Evolutionary conservation across 2,888 invertebrate species (phyloP).

Genomic region (Volucella inflata): DNA sequence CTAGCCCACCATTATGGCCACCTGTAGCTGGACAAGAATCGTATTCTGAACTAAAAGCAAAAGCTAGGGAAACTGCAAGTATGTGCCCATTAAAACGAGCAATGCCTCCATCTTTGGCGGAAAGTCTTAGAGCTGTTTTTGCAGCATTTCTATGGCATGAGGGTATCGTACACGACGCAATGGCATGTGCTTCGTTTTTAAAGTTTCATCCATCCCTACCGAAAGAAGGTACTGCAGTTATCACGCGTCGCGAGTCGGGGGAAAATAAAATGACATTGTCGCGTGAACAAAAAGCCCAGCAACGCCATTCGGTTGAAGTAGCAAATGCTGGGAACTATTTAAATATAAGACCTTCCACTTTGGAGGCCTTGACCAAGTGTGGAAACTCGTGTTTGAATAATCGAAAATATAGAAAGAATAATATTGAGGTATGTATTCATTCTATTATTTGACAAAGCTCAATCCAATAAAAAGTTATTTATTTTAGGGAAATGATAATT

Average conservation of each 20-base stretch:
- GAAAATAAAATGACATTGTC: slow-evolving; percentile 80
- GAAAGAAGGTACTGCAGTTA: slow-evolving; percentile 90
- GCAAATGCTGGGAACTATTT: slow-evolving; percentile 89
- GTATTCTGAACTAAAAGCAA: slow-evolving; percentile 51
- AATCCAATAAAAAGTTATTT: neutral
- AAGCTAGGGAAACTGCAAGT: slow-evolving; percentile 51
- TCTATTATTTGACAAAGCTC: neutral
- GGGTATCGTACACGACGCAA: slow-evolving; percentile 97
- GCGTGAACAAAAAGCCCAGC: slow-evolving; percentile 87
- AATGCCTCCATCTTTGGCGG: slow-evolving; percentile 95
- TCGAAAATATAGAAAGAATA: slow-evolving; percentile 85
- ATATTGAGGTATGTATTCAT: slow-evolving; percentile 68
- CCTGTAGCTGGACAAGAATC: slow-evolving; percentile 49
- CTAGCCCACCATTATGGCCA: slow-evolving; percentile 79
- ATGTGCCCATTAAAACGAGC: slow-evolving; percentile 89
- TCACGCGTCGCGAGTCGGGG: slow-evolving; percentile 86
- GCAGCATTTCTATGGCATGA: slow-evolving; percentile 99
- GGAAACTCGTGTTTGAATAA: slow-evolving; percentile 92
- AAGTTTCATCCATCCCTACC: slow-evolving; percentile 95
- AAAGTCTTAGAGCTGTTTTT: slow-evolving; percentile 96
- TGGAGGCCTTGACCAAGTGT: slow-evolving; percentile 90
- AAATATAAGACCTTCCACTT: slow-evolving; percentile 90
- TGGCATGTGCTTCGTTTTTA: slow-evolving; percentile 98
- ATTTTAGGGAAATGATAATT: slow-evolving; percentile 50
- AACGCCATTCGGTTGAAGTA: slow-evolving; percentile 95